Percentiles rank a stretch among this genome's conserved stretches.
These are phyloP conservation scores for Onychomys leucogaster DNA, from an alignment of 2,797 vertebrate species.

Conservation along the genomic window DNA sequence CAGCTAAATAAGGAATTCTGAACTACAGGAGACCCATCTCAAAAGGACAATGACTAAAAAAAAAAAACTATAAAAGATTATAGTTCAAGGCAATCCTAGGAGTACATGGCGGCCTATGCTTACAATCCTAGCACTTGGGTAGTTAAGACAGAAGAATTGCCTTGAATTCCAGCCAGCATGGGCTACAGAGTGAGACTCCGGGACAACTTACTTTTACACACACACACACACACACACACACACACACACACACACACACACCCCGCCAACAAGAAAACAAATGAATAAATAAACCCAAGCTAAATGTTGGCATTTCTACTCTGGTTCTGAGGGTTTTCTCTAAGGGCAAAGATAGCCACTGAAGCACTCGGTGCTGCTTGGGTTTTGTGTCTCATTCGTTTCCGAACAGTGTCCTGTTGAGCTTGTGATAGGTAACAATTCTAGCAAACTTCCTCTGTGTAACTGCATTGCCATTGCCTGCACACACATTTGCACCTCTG, in stretches of 20 bases:
- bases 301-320: background rate
- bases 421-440: conserved; percentile 21
- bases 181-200: background rate
- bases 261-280: no score
- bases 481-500: conserved; percentile 51
- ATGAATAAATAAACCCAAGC: background rate
- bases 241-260: no score
- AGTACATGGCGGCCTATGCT: background rate
- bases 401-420: conserved; percentile 9
- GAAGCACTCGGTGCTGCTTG: background rate
- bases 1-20: background rate
- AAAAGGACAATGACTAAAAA: background rate
- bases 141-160: background rate
- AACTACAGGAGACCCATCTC: background rate
- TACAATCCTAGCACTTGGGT: background rate
- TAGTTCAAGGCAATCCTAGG: background rate
- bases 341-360: conserved; percentile 15
- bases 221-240: no score
- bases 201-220: no score
- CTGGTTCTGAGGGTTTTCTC: conserved; percentile 4
- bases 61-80: background rate
- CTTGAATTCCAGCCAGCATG: background rate
- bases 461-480: background rate
- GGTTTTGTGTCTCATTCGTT: conserved; percentile 34
- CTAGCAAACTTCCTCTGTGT: conserved; percentile 24